Evolutionary conservation across 2,888 invertebrate genomes (phyloP).

Genomic region (Acanthoscelides obtectus): DNA sequence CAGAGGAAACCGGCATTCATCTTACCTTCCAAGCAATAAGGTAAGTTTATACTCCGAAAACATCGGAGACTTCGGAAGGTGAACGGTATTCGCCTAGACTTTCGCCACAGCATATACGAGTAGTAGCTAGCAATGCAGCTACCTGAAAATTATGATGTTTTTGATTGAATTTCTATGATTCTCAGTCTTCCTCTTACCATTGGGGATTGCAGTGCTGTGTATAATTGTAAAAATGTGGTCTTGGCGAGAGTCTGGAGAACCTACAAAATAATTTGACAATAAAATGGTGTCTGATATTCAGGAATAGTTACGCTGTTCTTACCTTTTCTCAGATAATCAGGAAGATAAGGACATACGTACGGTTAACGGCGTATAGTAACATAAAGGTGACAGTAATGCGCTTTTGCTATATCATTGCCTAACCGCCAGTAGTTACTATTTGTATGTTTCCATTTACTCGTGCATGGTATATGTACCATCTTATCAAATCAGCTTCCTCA

Average conservation of each 20-base stretch:
- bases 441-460: not conserved
- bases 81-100: too few relatives aligned
- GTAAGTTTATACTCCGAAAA: conserved; percentile 13
- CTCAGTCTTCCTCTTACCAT: too few relatives aligned
- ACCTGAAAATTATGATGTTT: too few relatives aligned
- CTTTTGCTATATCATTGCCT: not conserved
- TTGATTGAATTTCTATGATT: too few relatives aligned
- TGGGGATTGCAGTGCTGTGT: too few relatives aligned
- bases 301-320: not conserved
- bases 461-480: not conserved
- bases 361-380: not conserved
- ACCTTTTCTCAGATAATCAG: not conserved
- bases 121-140: too few relatives aligned
- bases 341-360: conserved; percentile 1
- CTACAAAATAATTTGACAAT: too few relatives aligned
- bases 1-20: conserved; percentile 43
- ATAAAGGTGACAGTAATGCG: not conserved
- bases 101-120: too few relatives aligned
- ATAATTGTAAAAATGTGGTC: too few relatives aligned
- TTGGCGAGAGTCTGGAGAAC: too few relatives aligned
- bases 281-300: not conserved
- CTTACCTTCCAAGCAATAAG: conserved; percentile 45
- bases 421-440: not conserved
- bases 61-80: too few relatives aligned
- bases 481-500: not conserved